Percentiles rank a stretch among this genome's conserved stretches.
phyloP scores from a whole-genome alignment of 2,888 invertebrate species.

The Philereme transversata region DNA sequence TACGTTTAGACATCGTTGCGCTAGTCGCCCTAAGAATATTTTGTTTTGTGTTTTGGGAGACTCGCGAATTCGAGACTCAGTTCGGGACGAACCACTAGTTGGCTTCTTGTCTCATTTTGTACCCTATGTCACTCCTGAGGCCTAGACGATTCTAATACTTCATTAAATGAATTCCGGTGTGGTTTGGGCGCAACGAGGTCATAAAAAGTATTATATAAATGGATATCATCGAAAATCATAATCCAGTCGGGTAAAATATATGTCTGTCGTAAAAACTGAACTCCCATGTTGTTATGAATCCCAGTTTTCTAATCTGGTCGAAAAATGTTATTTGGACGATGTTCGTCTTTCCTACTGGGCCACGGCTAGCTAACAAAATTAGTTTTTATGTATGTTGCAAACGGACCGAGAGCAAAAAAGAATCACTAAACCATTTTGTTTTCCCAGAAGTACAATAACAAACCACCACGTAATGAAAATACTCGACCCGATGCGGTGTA shows the following conservation, averaged over 20 bases:
- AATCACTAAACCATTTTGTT: conserved; percentile 19
- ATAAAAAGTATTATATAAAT: too few relatives aligned
- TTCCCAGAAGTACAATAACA: conserved; percentile 20
- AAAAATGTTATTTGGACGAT: conserved; percentile 23
- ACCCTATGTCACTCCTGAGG: too few relatives aligned
- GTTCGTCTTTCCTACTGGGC: conserved; percentile 12
- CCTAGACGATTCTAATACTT: too few relatives aligned
- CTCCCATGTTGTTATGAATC: conserved; percentile 17
- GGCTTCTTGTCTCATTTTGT: too few relatives aligned
- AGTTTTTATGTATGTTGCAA: conserved; percentile 23
- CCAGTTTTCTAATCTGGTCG: conserved; percentile 7
- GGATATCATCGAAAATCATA: too few relatives aligned
- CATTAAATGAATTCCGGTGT: too few relatives aligned
- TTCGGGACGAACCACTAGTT: too few relatives aligned
- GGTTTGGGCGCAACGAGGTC: too few relatives aligned
- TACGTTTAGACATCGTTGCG: too few relatives aligned
- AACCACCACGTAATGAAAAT: conserved; percentile 22
- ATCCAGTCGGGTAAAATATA: neutral
- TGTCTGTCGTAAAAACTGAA: conserved; percentile 25
- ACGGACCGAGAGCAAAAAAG: conserved; percentile 24
- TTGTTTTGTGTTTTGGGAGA: too few relatives aligned
- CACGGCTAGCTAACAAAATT: conserved; percentile 17
- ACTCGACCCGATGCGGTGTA: conserved; percentile 6
- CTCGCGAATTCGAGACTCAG: too few relatives aligned
- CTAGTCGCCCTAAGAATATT: too few relatives aligned